A percentile compares a stretch with the other conserved stretches of the same genome.
Evolutionary conservation across 2,888 invertebrate species (phyloP).

Genomic region (Plutella xylostella): DNA sequence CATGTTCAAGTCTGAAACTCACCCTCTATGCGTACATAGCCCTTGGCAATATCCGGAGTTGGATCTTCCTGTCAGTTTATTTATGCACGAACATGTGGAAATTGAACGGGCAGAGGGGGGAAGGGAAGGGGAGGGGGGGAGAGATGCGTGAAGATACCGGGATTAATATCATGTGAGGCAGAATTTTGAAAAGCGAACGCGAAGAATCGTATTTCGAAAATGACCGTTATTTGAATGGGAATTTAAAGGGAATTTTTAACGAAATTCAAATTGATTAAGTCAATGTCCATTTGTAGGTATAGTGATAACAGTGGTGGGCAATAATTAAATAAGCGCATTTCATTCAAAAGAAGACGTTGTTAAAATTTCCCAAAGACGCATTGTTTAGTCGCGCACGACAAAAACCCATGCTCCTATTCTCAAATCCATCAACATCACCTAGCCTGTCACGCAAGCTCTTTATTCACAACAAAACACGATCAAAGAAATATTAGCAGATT

Average conservation of each 20-base stretch:
- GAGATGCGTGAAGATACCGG: background rate
- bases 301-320: no score
- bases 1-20: no score
- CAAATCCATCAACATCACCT: constrained; percentile 40
- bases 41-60: constrained; percentile 11
- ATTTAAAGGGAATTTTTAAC: no score
- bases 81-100: constrained; percentile 34
- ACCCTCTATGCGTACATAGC: no score
- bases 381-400: background rate
- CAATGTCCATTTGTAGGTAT: no score
- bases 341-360: no score
- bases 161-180: background rate
- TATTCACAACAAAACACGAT: constrained; percentile 47
- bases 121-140: background rate
- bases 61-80: constrained; percentile 32
- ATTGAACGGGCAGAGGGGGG: constrained; percentile 13
- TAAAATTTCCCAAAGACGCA: background rate
- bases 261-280: no score
- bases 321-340: no score
- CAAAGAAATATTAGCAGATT: constrained; percentile 66
- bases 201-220: no score
- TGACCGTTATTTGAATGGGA: no score
- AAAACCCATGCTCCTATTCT: background rate
- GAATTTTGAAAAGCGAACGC: no score
- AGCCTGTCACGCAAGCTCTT: constrained; percentile 47